phyloP scores from a whole-genome alignment of 1,140 invertebrate genomes.

The Drosophila saltans region DNA sequence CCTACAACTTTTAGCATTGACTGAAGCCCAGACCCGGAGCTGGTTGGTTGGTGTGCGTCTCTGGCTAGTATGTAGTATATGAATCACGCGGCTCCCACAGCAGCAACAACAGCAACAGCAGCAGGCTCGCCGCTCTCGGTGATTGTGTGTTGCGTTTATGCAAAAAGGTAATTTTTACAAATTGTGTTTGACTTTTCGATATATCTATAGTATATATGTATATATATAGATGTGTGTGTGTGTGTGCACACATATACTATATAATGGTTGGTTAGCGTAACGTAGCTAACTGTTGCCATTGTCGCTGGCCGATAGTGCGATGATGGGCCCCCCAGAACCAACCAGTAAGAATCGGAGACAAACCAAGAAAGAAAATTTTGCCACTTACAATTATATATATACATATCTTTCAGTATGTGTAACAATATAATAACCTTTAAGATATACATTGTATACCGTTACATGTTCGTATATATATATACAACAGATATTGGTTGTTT shows the following conservation, averaged over 20 bases:
- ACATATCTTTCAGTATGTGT: no score
- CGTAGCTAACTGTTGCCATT: conserved; percentile 14
- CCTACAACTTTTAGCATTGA: conserved; percentile 47
- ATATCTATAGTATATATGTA: conserved; percentile 4
- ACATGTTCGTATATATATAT: background rate
- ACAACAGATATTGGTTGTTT: background rate
- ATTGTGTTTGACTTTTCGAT: conserved; percentile 13
- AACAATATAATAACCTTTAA: background rate
- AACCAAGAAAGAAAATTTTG: background rate
- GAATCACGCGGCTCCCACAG: conserved; percentile 45
- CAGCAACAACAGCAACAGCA: background rate
- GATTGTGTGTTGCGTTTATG: background rate
- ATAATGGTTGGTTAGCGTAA: conserved; percentile 15
- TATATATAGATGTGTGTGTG: background rate
- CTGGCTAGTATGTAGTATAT: conserved; percentile 35
- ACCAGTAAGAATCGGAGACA: background rate
- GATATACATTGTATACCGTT: background rate
- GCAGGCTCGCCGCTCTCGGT: conserved; percentile 18
- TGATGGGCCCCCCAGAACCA: conserved; percentile 2
- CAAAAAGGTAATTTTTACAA: conserved; percentile 14
- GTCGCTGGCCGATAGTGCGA: conserved; percentile 6
- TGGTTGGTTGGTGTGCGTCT: conserved; percentile 13
- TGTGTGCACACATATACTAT: background rate
- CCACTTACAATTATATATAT: background rate
- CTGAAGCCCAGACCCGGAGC: conserved; percentile 15